Evolutionary conservation across 23 tunicate species (phyloP), one percentile per base, ranked within the genome.

Genomic region (Pegea sp.): DNA sequence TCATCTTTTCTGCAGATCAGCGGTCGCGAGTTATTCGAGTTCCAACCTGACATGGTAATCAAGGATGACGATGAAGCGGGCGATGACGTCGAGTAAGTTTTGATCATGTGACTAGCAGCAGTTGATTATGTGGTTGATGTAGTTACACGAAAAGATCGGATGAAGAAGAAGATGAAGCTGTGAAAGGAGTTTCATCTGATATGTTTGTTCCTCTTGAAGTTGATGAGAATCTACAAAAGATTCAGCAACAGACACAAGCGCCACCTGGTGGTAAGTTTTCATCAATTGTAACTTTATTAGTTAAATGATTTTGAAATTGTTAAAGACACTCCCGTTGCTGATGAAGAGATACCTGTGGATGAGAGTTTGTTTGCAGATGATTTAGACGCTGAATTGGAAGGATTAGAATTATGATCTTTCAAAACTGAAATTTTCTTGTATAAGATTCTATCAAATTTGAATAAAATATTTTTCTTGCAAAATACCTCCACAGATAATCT

Each of bases 301-400:
- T n/a, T n/a, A n/a, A n/a, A n/a, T n/a, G n/a, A n/a, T n/a, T n/a
- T n/a, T n/a, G n/a, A n/a, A n/a, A n/a, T n/a, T n/a, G n/a, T n/a
- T n/a, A n/a, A n/a, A n/a, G n/a, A n/a, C 38, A 34, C 64, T 42
- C 30, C 30, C 24, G 54, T 34, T 22, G 22, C 20, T 23, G 64
- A n/a, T n/a, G 27, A 30, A 22, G 80, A 76, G 26, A 76, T 91
- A 5, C 77, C 90, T n/a, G 99, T 91, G 33, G 99, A 91, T 54
- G 99, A 91, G 65, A 76, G 75, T 48, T 57, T 91, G 19, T 91
- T 91, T 52, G 71, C 93, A 3, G 99, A 91, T 64, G 99, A 91
- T 52, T 59, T 91, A 5, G 93, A 72, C 42, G 99, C 48, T 49
- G 77, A 81, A 34, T 43, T 81, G 26, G 93, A 75, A 24, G 71